Conservation (phyloP, 2,797 vertebrate genomes). For the Kryptolebias ocellatus region DNA sequence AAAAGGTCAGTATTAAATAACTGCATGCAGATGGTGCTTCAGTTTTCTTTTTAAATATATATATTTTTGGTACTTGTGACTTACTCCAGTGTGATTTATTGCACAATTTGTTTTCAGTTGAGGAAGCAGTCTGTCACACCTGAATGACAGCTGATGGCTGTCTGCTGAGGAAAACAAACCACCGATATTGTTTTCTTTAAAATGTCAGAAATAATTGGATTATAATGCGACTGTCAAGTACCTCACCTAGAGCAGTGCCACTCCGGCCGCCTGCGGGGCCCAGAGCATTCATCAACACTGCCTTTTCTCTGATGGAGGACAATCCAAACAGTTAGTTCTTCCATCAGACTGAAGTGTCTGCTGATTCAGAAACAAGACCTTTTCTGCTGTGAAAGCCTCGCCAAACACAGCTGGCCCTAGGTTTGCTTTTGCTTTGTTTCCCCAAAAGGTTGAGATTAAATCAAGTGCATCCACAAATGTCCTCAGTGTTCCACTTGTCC, state of each 20-base stretch:
- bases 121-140: not conserved
- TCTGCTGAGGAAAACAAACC: conserved; percentile 1
- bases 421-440: not conserved
- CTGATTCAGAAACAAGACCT: not conserved
- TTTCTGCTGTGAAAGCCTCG: not conserved
- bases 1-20: too few species aligned
- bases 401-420: not conserved
- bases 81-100: conserved; percentile 5
- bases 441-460: not conserved
- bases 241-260: conserved; percentile 1
- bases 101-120: conserved; percentile 2
- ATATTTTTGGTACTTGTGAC: too few species aligned
- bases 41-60: too few species aligned
- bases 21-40: too few species aligned
- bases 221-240: conserved; percentile 15
- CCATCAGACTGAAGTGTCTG: not conserved
- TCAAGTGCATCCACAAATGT: not conserved
- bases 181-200: conserved; percentile 17
- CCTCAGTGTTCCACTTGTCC: too few species aligned
- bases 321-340: conserved; percentile 1
- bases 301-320: not conserved
- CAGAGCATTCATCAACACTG: too few species aligned
- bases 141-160: conserved; percentile 12
- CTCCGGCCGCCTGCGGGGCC: too few species aligned
- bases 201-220: conserved; percentile 46